These are phyloP conservation scores for Ctenochaetus hawaiiensis DNA, from an alignment of 2,797 vertebrate genomes.

Conservation along the genomic window DNA sequence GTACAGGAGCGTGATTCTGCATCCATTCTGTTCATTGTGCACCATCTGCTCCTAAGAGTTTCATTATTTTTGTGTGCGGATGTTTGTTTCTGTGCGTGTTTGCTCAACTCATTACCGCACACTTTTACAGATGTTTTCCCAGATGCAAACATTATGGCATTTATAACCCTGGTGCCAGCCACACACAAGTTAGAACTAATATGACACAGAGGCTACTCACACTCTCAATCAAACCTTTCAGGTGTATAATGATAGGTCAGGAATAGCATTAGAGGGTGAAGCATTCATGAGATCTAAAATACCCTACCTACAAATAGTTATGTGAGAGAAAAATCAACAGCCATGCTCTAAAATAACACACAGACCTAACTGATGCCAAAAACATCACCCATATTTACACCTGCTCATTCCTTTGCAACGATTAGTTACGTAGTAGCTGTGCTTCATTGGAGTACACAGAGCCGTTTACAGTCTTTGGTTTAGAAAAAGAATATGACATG, in stretches of 20 bases:
- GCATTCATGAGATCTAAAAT: slow-evolving; percentile 47
- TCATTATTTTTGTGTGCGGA: slow-evolving; percentile 44
- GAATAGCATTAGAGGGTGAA: slow-evolving; percentile 43
- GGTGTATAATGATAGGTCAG: slow-evolving; percentile 31
- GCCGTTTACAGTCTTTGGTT: neutral
- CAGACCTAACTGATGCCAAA: slow-evolving; percentile 1
- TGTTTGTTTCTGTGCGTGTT: slow-evolving; percentile 10
- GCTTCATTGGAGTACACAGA: slow-evolving; percentile 32
- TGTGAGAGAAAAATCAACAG: slow-evolving; percentile 51
- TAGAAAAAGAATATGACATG: slow-evolving; percentile 19
- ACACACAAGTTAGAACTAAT: slow-evolving; percentile 36
- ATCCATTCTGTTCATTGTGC: slow-evolving; percentile 60
- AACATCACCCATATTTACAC: slow-evolving; percentile 43
- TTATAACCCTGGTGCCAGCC: slow-evolving; percentile 40
- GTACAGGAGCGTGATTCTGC: slow-evolving; percentile 50
- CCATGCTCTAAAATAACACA: slow-evolving; percentile 22
- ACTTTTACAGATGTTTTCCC: slow-evolving; percentile 69
- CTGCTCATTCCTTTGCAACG: slow-evolving; percentile 22
- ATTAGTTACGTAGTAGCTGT: slow-evolving; percentile 14
- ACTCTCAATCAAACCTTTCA: slow-evolving; percentile 26
- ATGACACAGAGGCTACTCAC: slow-evolving; percentile 29
- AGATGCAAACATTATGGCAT: slow-evolving; percentile 60
- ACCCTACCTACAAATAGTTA: slow-evolving; percentile 29
- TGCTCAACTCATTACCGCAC: slow-evolving; percentile 58
- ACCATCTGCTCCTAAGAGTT: slow-evolving; percentile 41